Base-by-base conservation (phyloP, 2,797 vertebrate genomes). In the Luscinia megarhynchos region DNA sequence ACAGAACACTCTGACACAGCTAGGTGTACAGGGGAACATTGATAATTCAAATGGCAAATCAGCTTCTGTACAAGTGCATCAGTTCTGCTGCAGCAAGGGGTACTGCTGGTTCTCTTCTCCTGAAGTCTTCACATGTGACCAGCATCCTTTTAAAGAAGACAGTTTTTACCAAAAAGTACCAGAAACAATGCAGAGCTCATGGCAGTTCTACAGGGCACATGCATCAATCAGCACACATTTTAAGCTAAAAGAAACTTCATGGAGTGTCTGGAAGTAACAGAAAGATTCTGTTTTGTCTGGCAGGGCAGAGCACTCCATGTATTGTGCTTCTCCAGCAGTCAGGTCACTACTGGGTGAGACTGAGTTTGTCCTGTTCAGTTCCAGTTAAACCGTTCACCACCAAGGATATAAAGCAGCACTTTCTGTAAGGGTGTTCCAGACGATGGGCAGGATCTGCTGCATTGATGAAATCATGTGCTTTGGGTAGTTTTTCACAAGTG, bases 351-450 rank as follows among this genome's bases (percentile, higher is more conserved):
- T 75, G 38, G 12, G 55, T 2, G 23, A 62, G 40, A 26, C 3
- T 30, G 41, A 70, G 40, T 24, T 51, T 38, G 34, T 61, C 32
- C 23, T 5, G 3, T 6, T 36, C 4, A 4, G 18, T 6, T 82
- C 19, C 10, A 62, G 43, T 27, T 18, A 16, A 83, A 83, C 8
- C 38, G 36, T 29, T 74, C 38, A 9, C 62, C 30, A n/a, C 59
- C 87, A 98, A 99, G 99, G 99, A 99, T 99, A 99, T 99, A 99
- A 99, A 94, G 99, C 98, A 10, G 99, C 99, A 58, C 99, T 99
- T 97, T 99, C 99, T 0, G 99, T 99, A 45, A 99, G 98, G 5
- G 99, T 99, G 72, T 99, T 99, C 99, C 99, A 99, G 17, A 99
- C 99, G 17, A 99, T 99, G 67, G 99, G 99, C 74, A 99, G 98